These are phyloP conservation scores for Phyllotreta striolata DNA, from an alignment of 2,888 invertebrate genomes.

Conservation along the genomic window DNA sequence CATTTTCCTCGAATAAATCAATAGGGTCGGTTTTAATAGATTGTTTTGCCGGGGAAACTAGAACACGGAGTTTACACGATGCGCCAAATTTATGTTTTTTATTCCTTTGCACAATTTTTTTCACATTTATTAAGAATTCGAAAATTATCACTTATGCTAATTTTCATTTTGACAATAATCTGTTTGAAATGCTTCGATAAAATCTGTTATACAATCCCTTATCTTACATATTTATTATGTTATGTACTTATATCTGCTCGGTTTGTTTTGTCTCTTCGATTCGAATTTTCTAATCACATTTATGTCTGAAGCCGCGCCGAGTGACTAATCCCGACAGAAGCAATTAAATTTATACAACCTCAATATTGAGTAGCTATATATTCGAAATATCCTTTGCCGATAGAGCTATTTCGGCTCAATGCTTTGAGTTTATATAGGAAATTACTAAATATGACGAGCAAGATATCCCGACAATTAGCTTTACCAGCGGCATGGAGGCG, in stretches of 20 bases:
- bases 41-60: constrained; percentile 33
- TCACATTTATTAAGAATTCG: not conserved
- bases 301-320: constrained; percentile 17
- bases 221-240: constrained; percentile 15
- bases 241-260: constrained; percentile 11
- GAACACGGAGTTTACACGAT: constrained; percentile 22
- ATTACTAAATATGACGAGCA: constrained; percentile 15
- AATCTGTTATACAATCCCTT: constrained; percentile 1
- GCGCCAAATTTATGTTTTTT: constrained; percentile 2
- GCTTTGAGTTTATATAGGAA: constrained; percentile 20
- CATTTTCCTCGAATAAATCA: constrained; percentile 34
- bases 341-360: constrained; percentile 28
- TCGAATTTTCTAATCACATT: constrained; percentile 20
- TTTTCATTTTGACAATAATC: not conserved
- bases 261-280: constrained; percentile 20
- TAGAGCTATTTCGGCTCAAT: not conserved
- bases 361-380: constrained; percentile 19
- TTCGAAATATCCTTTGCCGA: constrained; percentile 10
- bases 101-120: not conserved
- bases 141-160: not conserved
- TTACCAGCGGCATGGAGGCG: too few species aligned
- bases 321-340: constrained; percentile 22
- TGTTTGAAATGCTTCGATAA: not conserved
- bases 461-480: too few species aligned
- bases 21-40: constrained; percentile 34